Percentiles rank a stretch among this genome's conserved stretches.
These are phyloP conservation scores for Actinia tenebrosa DNA, from an alignment of 64 coral and sea anemone species.

Conservation along the genomic window DNA sequence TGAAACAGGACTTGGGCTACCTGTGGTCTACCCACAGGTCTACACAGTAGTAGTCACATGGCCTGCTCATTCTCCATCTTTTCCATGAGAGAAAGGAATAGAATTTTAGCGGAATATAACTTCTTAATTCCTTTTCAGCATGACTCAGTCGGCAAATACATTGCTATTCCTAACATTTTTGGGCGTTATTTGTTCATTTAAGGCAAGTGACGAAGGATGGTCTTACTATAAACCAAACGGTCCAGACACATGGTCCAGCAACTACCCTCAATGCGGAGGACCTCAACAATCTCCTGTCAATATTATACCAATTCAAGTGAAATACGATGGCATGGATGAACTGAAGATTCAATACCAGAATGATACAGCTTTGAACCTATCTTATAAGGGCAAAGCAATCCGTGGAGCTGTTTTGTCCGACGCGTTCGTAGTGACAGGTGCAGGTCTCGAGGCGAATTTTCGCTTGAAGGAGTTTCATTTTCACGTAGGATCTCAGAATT, in stretches of 20 bases:
- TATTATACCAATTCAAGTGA: constrained; percentile 41
- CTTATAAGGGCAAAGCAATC: constrained; percentile 70
- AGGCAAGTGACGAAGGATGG: constrained; percentile 24
- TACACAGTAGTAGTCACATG: too few relatives aligned
- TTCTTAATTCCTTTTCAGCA: background rate
- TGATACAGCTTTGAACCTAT: constrained; percentile 26
- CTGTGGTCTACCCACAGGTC: too few relatives aligned
- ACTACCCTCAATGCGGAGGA: constrained; percentile 46
- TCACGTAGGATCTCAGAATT: constrained; percentile 64
- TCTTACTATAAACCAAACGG: constrained; percentile 34
- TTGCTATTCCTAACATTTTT: background rate
- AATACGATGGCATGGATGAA: constrained; percentile 49
- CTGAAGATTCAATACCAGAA: constrained; percentile 37
- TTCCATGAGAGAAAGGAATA: too few relatives aligned
- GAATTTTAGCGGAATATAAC: background rate
- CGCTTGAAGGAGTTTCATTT: constrained; percentile 53
- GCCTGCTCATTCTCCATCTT: too few relatives aligned
- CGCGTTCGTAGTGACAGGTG: constrained; percentile 49
- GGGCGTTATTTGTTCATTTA: background rate
- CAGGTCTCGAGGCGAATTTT: constrained; percentile 33
- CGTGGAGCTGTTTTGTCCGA: constrained; percentile 35
- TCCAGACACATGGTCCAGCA: constrained; percentile 54
- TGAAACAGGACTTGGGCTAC: too few relatives aligned
- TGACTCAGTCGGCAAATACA: background rate
- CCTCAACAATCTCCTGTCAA: constrained; percentile 64